Percentiles rank a stretch among this genome's conserved stretches.
Conservation (phyloP, 1,140 invertebrate genomes). For the Latrodectus geometricus region DNA sequence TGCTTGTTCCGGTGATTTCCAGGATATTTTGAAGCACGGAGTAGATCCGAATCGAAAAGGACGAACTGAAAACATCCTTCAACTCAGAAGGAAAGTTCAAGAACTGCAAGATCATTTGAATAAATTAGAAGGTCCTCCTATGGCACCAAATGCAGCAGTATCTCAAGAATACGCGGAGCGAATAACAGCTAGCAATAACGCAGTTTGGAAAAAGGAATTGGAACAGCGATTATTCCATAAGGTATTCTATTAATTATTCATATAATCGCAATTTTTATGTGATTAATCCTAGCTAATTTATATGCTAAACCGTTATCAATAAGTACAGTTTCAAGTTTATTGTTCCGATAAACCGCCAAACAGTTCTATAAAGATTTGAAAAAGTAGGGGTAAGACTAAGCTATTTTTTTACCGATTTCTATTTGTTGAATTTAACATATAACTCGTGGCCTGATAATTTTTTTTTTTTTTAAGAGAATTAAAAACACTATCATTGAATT, state of each 20-base stretch:
- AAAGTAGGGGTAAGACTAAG: too few species aligned
- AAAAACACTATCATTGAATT: too few species aligned
- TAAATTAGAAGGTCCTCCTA: not conserved
- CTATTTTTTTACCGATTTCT: too few species aligned
- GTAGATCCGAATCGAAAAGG: not conserved
- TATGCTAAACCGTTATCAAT: too few species aligned
- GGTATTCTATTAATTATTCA: not conserved
- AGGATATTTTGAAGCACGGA: not conserved
- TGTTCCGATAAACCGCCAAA: too few species aligned
- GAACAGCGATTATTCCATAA: not conserved
- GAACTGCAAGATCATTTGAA: constrained; percentile 2
- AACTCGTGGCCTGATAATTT: too few species aligned
- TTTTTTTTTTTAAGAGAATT: too few species aligned
- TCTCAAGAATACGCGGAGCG: not conserved
- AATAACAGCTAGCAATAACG: not conserved
- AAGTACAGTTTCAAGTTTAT: too few species aligned
- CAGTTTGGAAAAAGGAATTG: constrained; percentile 2
- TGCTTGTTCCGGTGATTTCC: not conserved
- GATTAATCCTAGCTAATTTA: too few species aligned
- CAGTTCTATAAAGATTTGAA: too few species aligned
- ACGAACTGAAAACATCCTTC: not conserved
- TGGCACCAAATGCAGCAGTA: not conserved
- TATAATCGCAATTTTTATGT: too few species aligned
- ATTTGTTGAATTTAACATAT: too few species aligned
- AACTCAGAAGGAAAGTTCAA: not conserved